Evolutionary conservation across 1,140 invertebrate species (phyloP).

Genomic region (Drosophila micromelanica): DNA sequence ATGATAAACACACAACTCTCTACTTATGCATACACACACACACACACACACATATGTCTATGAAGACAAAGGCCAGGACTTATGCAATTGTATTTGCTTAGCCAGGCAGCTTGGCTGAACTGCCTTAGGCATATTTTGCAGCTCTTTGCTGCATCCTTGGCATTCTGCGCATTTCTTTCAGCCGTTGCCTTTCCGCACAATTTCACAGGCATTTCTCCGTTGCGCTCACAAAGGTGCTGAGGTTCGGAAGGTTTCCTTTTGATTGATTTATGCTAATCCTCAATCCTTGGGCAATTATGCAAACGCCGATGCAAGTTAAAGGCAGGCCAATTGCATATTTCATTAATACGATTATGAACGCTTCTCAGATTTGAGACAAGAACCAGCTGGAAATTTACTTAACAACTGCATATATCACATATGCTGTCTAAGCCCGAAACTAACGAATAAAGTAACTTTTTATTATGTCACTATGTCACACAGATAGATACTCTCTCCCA

Average conservation of each 20-base stretch:
- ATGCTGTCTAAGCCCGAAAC: conserved; percentile 15
- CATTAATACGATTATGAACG: conserved; percentile 32
- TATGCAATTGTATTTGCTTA: conserved; percentile 79
- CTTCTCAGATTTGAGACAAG: conserved; percentile 4
- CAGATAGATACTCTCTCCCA: conserved; percentile 2
- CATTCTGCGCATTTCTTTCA: conserved; percentile 68
- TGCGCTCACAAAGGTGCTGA: conserved; percentile 1
- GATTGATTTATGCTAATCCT: conserved; percentile 75
- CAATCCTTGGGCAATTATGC: conserved; percentile 60
- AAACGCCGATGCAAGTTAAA: conserved; percentile 21
- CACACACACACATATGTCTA: neutral
- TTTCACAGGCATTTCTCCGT: conserved; percentile 63
- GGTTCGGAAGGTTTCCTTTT: conserved; percentile 38
- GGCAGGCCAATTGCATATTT: conserved; percentile 36
- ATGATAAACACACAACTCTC: conserved; percentile 70
- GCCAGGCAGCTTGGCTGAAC: conserved; percentile 25
- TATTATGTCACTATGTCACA: conserved; percentile 80
- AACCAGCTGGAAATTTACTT: neutral
- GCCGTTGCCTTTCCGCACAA: conserved; percentile 58
- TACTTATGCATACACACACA: conserved; percentile 3
- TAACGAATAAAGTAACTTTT: conserved; percentile 70
- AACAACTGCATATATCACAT: neutral
- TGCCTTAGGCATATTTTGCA: conserved; percentile 35
- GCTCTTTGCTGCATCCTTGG: conserved; percentile 19
- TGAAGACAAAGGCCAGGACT: conserved; percentile 57